Conservation (phyloP, 2,113 vertebrate genomes). For the Chunga burmeisteri region DNA sequence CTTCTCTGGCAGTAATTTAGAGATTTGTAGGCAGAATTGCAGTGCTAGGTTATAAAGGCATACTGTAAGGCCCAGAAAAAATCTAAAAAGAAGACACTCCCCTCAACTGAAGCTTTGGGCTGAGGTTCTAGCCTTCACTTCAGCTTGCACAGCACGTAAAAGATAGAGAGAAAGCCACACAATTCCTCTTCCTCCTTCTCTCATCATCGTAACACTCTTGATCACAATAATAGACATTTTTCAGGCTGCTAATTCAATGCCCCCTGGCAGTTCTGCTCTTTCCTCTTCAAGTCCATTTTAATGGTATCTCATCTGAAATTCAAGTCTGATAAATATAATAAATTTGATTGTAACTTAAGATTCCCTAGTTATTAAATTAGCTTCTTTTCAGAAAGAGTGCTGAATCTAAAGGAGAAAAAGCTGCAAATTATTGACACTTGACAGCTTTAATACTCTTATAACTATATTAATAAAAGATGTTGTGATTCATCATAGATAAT, state of each 20-base stretch:
- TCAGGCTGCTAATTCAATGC: background rate
- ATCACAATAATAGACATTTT: background rate
- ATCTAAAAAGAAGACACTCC: background rate
- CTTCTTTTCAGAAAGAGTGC: background rate
- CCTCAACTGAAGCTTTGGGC: background rate
- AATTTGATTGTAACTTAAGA: constrained; percentile 16
- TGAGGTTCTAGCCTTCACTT: background rate
- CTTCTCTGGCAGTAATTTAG: background rate
- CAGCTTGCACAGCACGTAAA: background rate
- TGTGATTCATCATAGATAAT: constrained; percentile 13
- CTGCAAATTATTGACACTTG: constrained; percentile 19
- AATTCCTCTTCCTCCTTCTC: background rate
- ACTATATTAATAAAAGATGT: constrained; percentile 37
- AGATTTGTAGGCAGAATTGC: background rate
- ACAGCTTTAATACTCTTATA: constrained; percentile 12
- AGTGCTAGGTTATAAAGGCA: background rate
- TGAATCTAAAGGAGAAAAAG: constrained; percentile 18
- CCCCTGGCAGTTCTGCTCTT: background rate
- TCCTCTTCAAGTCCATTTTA: background rate
- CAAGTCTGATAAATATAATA: constrained; percentile 17
- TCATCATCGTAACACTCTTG: background rate
- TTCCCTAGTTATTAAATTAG: constrained; percentile 17
- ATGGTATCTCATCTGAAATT: constrained; percentile 18
- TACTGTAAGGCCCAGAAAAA: background rate
- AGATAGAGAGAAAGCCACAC: background rate